Conservation (phyloP, 2,113 vertebrate species). For the Lepus americanus region DNA sequence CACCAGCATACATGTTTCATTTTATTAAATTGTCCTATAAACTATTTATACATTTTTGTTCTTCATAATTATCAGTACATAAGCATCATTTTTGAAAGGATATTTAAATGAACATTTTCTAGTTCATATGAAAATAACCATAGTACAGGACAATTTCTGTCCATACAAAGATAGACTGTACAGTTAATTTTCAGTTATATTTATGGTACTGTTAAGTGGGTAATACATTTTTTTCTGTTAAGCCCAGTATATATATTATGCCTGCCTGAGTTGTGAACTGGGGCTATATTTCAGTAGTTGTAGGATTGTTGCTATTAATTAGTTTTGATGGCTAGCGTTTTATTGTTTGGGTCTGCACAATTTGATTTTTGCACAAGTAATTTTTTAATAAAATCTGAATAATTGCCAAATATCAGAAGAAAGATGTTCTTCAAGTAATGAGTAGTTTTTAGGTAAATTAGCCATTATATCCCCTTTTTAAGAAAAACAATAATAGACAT, state of each 20-base stretch:
- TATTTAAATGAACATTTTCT: constrained; percentile 89
- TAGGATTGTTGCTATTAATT: constrained; percentile 88
- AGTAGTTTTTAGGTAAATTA: constrained; percentile 82
- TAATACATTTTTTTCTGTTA: constrained; percentile 80
- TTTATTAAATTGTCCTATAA: constrained; percentile 86
- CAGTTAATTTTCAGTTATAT: constrained; percentile 89
- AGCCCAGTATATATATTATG: constrained; percentile 89
- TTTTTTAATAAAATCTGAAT: constrained; percentile 83
- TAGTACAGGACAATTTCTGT: constrained; percentile 84
- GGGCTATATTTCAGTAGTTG: constrained; percentile 87
- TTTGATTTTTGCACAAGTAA: constrained; percentile 87
- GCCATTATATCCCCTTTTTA: constrained; percentile 86
- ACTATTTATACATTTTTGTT: constrained; percentile 88
- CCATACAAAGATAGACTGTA: constrained; percentile 86
- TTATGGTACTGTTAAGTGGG: constrained; percentile 91
- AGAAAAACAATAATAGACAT: constrained; percentile 73
- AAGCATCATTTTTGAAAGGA: constrained; percentile 85
- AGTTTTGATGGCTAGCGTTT: constrained; percentile 88
- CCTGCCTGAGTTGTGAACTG: constrained; percentile 88
- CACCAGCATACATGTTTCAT: constrained; percentile 85
- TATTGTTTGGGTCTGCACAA: constrained; percentile 88
- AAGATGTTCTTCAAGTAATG: constrained; percentile 84
- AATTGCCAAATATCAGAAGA: constrained; percentile 88
- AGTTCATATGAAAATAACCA: constrained; percentile 88
- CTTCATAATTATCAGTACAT: constrained; percentile 80